Percentiles rank a stretch among this genome's conserved stretches.
These are phyloP conservation scores for Meta bourneti DNA, from an alignment of 2,888 invertebrate genomes.

Conservation along the genomic window DNA sequence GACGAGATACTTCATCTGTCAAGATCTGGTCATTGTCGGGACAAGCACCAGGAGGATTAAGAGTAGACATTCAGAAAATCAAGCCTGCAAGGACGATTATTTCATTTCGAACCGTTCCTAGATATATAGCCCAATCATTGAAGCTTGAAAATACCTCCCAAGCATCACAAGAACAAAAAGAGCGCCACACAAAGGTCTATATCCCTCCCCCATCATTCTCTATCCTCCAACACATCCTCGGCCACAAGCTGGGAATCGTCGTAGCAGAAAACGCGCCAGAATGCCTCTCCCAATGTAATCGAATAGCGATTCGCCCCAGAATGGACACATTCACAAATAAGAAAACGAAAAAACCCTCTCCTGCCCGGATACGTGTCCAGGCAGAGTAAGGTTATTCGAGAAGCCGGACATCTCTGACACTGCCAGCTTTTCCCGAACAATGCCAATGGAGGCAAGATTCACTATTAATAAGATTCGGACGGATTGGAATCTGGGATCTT, in stretches of 20 bases:
- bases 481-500: conserved; percentile 48
- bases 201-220: background rate
- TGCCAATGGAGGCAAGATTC: conserved; percentile 38
- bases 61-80: no score
- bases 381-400: background rate
- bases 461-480: conserved; percentile 53
- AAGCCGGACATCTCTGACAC: conserved; percentile 33
- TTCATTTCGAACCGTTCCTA: no score
- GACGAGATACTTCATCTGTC: no score
- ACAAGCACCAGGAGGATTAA: no score
- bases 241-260: background rate
- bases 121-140: no score
- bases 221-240: background rate
- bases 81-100: no score
- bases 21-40: no score
- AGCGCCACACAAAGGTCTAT: background rate
- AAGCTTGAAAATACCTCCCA: background rate
- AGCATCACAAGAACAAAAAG: background rate
- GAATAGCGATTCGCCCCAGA: conserved; percentile 13
- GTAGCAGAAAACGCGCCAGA: conserved; percentile 23
- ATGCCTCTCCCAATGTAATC: conserved; percentile 38
- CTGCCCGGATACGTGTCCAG: conserved; percentile 19
- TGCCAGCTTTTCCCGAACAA: conserved; percentile 25
- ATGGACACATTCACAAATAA: background rate
- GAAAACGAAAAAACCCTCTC: background rate